Evolutionary conservation across 2,797 vertebrate species (phyloP).

Genomic region (Epinephelus malabaricus): DNA sequence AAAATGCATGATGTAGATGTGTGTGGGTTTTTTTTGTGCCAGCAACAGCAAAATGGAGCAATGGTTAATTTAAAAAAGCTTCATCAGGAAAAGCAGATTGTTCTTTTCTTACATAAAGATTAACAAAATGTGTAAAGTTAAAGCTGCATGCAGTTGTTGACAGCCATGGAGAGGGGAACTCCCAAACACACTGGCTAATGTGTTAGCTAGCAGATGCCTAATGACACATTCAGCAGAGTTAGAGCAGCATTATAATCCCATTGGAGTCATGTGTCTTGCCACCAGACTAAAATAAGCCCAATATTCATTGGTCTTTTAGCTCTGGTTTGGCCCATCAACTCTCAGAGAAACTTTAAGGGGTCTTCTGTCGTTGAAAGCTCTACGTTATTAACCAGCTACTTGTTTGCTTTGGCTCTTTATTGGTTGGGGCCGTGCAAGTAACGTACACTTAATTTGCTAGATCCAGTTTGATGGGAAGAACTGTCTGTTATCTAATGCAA

Average conservation of each 20-base stretch:
- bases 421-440: not conserved
- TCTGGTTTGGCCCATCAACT: constrained; percentile 5
- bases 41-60: not conserved
- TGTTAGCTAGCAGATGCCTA: constrained; percentile 5
- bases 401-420: not conserved
- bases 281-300: not conserved
- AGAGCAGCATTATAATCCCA: constrained; percentile 7
- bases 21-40: not conserved
- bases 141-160: not conserved
- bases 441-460: rapidly evolving
- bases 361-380: not conserved
- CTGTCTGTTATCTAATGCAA: not conserved
- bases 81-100: not conserved
- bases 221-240: constrained; percentile 20
- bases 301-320: not conserved
- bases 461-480: not conserved
- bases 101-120: not conserved
- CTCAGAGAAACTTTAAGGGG: not conserved
- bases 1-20: not conserved
- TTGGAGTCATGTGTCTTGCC: not conserved
- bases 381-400: not conserved
- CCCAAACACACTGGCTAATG: constrained; percentile 8
- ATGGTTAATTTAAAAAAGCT: not conserved
- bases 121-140: not conserved
- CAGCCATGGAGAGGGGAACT: not conserved